Evolutionary conservation across 2,888 invertebrate species (phyloP).

Genomic region (Erynnis tages): DNA sequence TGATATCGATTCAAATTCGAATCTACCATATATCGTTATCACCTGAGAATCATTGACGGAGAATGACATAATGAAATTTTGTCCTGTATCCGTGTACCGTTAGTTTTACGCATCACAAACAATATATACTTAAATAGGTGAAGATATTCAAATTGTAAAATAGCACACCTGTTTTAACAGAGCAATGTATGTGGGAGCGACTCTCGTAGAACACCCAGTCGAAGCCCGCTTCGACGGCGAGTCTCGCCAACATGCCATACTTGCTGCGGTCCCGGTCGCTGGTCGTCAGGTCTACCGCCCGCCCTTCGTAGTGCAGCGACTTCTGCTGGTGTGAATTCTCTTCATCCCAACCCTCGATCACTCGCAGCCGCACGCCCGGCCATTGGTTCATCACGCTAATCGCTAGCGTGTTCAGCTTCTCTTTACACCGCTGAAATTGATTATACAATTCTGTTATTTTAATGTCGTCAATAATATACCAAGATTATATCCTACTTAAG

Average conservation of each 20-base stretch:
- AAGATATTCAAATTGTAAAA: too few species aligned
- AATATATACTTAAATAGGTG: too few species aligned
- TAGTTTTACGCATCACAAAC: too few species aligned
- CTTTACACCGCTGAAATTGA: constrained; percentile 94
- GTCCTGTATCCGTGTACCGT: too few species aligned
- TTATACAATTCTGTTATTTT: constrained; percentile 4
- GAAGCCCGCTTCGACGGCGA: constrained; percentile 98
- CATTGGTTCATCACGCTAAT: constrained; percentile 99
- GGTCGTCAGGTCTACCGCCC: constrained; percentile 97
- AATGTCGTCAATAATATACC: too few species aligned
- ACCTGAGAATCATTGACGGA: too few species aligned
- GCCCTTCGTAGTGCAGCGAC: constrained; percentile 97
- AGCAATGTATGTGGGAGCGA: constrained; percentile 96
- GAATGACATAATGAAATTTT: too few species aligned
- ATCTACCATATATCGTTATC: too few species aligned
- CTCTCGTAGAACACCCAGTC: constrained; percentile 99
- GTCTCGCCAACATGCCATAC: constrained; percentile 96
- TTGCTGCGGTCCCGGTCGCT: constrained; percentile 96
- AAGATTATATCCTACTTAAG: too few species aligned
- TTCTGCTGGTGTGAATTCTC: constrained; percentile 88
- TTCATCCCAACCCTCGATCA: constrained; percentile 98
- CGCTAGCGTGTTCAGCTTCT: constrained; percentile 95
- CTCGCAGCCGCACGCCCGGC: constrained; percentile 96
- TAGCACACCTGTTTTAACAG: constrained; percentile 95
- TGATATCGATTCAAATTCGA: too few species aligned